Conservation (phyloP, 1,140 invertebrate genomes). For the Melitaea cinxia region DNA sequence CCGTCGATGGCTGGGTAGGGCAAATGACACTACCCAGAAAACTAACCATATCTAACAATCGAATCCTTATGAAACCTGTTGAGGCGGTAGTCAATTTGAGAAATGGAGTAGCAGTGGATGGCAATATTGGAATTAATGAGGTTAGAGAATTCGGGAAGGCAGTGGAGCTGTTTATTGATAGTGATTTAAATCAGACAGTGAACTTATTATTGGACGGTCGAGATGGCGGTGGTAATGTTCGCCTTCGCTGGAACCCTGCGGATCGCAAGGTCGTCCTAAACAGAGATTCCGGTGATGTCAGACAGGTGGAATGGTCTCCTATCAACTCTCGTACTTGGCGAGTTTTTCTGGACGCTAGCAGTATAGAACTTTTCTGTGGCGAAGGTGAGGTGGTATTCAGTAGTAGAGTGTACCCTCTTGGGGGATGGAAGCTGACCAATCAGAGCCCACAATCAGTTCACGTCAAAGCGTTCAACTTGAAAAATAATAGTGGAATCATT, state of each 20-base stretch:
- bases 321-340: slow-evolving; percentile 49
- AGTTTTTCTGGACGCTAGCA: slow-evolving; percentile 69
- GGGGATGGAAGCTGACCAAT: slow-evolving; percentile 61
- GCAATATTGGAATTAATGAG: slow-evolving; percentile 38
- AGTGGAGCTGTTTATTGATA: slow-evolving; percentile 58
- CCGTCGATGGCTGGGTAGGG: slow-evolving; percentile 71
- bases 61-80: slow-evolving; percentile 61
- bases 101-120: slow-evolving; percentile 39
- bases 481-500: slow-evolving; percentile 51
- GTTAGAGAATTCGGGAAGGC: slow-evolving; percentile 51
- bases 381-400: slow-evolving; percentile 76
- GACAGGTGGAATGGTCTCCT: slow-evolving; percentile 67
- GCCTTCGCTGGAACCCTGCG: slow-evolving; percentile 57
- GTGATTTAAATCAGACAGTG: slow-evolving; percentile 52
- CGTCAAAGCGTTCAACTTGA: slow-evolving; percentile 54
- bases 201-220: slow-evolving; percentile 56
- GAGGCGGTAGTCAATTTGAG: slow-evolving; percentile 53
- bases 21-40: slow-evolving; percentile 70
- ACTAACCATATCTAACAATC: slow-evolving; percentile 54
- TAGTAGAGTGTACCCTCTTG: slow-evolving; percentile 60
- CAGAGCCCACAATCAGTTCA: slow-evolving; percentile 50
- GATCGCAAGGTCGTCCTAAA: slow-evolving; percentile 59
- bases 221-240: slow-evolving; percentile 55
- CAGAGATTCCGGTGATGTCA: slow-evolving; percentile 53
- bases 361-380: slow-evolving; percentile 72